Base-by-base conservation (phyloP, 2,888 invertebrate species). In the Dendrolimus pini region DNA sequence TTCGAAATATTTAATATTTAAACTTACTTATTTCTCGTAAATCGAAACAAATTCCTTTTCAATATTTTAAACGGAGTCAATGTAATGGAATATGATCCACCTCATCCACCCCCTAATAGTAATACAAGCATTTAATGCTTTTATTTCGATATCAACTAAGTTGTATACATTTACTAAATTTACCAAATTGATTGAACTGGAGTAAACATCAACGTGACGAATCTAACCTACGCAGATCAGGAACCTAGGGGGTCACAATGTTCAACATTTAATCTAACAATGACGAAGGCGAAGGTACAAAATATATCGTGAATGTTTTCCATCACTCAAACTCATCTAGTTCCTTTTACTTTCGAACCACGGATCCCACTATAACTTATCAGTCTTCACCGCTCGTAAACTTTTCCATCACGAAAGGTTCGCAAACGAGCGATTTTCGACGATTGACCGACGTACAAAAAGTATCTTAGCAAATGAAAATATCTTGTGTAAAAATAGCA, bases 321-420 rank as follows among this genome's bases (percentile, higher is more conserved):
- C 77, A 82, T 79, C 82, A 79, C 77, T 71, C 65, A 67, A 78
- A 79, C 77, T 80, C 78, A 72, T 77, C 77, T 77, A 76, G 77
- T 78, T 77, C 74, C 78, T 75, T 74, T 79, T 77, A 76, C 82
- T 78, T 81, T 84, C 82, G 82, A 81, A 82, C 83, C 85, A 78
- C 80, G 78, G 78, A 72, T 75, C 83, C 81, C 85, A 87, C 77
- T 76, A 80, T 86, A 78, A 83, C 80, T 80, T 86, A 87, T 90
- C 90, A 90, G 90, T 90, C 90, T 90, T 90, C 86, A 83, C 82
- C 80, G 89, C 89, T 87, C 88, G 84, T 80, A 82, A 83, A 84
- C 77, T 78, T 81, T 82, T 80, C 76, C 77, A 82, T 83, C 79
- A 83, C 82, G 83, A 77, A 80, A 78, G 76, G 78, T 82, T 75